A percentile compares a stretch with the other conserved stretches of the same genome.
phyloP scores from a whole-genome alignment of 2,113 vertebrate genomes.

The Thermophis baileyi region DNA sequence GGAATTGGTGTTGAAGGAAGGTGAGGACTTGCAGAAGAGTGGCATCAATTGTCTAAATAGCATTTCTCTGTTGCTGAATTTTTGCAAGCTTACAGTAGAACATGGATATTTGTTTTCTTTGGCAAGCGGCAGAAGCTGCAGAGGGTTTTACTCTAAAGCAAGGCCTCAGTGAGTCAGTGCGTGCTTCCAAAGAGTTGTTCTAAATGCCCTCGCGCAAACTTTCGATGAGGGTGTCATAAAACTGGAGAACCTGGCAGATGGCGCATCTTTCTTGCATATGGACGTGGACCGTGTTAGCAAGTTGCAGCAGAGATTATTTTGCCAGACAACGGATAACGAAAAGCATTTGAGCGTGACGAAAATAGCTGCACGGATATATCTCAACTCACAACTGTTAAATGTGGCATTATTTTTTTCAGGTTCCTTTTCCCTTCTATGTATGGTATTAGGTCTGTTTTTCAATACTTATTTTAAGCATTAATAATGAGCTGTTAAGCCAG shows the following conservation, averaged over 20 bases:
- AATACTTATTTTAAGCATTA: background rate
- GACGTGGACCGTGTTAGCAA: background rate
- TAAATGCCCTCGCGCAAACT: background rate
- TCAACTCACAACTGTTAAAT: background rate
- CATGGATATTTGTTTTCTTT: background rate
- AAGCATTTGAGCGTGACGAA: slow-evolving; percentile 13
- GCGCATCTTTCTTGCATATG: background rate
- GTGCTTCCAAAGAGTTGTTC: background rate
- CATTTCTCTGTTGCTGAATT: background rate
- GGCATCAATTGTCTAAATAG: background rate
- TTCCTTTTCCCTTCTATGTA: background rate
- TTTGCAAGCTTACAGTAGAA: background rate
- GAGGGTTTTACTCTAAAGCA: background rate
- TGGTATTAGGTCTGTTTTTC: background rate
- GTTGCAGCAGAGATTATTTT: background rate
- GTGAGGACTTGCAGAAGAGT: background rate
- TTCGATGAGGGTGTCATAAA: background rate
- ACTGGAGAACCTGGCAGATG: background rate
- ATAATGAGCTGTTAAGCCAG: fast-evolving
- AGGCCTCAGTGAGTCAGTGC: too few relatives aligned
- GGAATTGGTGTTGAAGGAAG: background rate
- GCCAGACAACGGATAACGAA: background rate
- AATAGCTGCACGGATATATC: slow-evolving; percentile 19
- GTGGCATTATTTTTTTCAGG: fast-evolving
- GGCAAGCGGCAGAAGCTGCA: background rate